Evolutionary conservation across 2,797 vertebrate species (phyloP).

Genomic region (Otolemur crassicaudatus): DNA sequence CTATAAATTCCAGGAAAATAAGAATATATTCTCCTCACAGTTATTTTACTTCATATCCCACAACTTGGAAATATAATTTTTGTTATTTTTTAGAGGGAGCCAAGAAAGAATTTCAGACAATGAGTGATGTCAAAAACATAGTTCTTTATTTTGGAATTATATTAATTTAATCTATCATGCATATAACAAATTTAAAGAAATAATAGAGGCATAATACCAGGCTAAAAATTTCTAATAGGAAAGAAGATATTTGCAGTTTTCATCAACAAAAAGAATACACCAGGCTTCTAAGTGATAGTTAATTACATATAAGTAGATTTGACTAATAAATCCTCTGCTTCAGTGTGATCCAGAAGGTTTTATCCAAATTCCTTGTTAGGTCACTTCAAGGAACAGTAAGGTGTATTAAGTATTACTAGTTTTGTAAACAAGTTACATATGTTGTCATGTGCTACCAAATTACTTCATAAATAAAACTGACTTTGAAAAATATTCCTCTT

Average conservation of each 20-base stretch:
- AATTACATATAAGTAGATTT: conserved; percentile 87
- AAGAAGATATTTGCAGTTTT: conserved; percentile 74
- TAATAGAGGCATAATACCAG: conserved; percentile 35
- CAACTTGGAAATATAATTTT: conserved; percentile 39
- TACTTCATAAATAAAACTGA: conserved; percentile 61
- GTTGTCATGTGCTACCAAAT: conserved; percentile 65
- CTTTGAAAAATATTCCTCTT: conserved; percentile 53
- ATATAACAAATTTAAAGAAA: conserved; percentile 62
- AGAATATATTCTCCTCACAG: background rate
- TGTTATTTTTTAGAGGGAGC: conserved; percentile 18
- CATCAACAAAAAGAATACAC: conserved; percentile 69
- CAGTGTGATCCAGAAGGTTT: conserved; percentile 28
- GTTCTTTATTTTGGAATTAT: conserved; percentile 23
- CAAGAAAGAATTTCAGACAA: background rate
- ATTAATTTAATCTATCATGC: conserved; percentile 10
- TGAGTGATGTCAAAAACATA: background rate
- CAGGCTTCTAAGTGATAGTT: conserved; percentile 77
- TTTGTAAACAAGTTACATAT: conserved; percentile 79
- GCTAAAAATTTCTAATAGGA: conserved; percentile 63
- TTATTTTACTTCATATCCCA: background rate
- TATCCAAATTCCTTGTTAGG: conserved; percentile 16
- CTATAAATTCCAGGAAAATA: conserved; percentile 33
- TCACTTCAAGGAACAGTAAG: conserved; percentile 53
- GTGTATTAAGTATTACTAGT: conserved; percentile 50
- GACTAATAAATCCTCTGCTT: conserved; percentile 81